Evolutionary conservation across 2,797 vertebrate species (phyloP).

Genomic region (Eidolon dupreanum): DNA sequence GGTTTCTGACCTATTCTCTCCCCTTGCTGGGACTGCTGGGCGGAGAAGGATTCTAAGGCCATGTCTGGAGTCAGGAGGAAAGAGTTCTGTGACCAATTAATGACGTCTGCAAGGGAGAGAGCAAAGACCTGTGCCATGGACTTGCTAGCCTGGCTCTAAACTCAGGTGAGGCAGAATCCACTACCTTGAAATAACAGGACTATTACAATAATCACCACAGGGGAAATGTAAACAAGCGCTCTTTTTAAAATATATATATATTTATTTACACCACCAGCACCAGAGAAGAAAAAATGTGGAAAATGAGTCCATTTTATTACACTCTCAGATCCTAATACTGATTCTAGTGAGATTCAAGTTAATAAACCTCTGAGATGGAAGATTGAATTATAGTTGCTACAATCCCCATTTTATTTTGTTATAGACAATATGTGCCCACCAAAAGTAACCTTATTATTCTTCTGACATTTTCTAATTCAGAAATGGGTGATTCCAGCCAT

Average conservation of each 20-base stretch:
- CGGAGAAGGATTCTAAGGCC: neutral
- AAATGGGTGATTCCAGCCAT: neutral
- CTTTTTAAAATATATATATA: neutral
- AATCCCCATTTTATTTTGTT: slow-evolving; percentile 45
- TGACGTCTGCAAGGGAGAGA: neutral
- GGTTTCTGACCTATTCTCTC: neutral
- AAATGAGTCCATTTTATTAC: slow-evolving; percentile 46
- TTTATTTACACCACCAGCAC: neutral
- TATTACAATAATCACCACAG: neutral
- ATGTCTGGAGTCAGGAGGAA: neutral
- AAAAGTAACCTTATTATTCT: slow-evolving; percentile 54
- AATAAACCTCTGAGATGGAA: slow-evolving; percentile 63
- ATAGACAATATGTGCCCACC: slow-evolving; percentile 10
- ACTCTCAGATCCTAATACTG: neutral
- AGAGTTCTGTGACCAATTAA: neutral
- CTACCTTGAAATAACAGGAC: neutral
- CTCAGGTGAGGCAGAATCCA: neutral
- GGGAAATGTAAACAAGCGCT: slow-evolving; percentile 35
- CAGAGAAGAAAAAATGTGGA: neutral
- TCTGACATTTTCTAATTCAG: slow-evolving; percentile 57
- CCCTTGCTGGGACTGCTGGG: neutral
- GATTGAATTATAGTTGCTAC: slow-evolving; percentile 50
- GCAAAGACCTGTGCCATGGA: neutral
- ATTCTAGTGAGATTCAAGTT: slow-evolving; percentile 51
- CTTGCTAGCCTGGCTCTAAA: neutral